Evolutionary conservation across 1,140 invertebrate species (phyloP), one percentile per base, ranked within the genome.

Genomic region (Drosophila yakuba): DNA sequence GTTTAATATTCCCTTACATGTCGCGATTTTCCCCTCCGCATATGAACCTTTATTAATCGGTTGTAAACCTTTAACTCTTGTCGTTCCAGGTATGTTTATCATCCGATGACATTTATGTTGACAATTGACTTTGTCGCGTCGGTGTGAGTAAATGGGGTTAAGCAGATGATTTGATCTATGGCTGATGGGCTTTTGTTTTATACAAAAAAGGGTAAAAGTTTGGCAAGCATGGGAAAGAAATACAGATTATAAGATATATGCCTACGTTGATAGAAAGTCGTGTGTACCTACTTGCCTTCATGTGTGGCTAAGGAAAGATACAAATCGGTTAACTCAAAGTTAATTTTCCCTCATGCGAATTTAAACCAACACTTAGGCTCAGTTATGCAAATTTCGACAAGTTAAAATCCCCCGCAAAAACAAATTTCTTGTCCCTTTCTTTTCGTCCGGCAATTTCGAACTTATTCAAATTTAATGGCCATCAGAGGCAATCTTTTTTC

Each of bases 1-100:
- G 68, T 85, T 85, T 82, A 86, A 88, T 88, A 86, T 78, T 67
- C 60, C 59, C 78, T 69, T 77, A 71, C 63, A 75, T 67, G 61
- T 71, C 67, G 66, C 64, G 41, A 56, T 69, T 23, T 47, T 11
- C 7, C 39, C 39, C 62, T 32, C 12, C 6, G 32, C 12, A 12
- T 61, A 23, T 61, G 15, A 54, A 47, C 64, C 54, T 77, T 69
- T 77, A 77, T 77, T 77, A 77, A 77, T 77, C 74, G 74, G 58
- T 69, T 77, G 66, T 69, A 77, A 77, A 69, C 74, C 74, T 77
- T 77, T 55, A 52, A 48, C 74, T 77, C 50, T 77, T 77, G 74
- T 77, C 74, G 57, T 77, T 77, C 54, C 74, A 77, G 74, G 74
- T 77, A 77, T 77, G 74, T 77, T 77, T 77, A 77, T 77, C 63